Conservation (phyloP, 2,888 invertebrate genomes). For the Ormyrus rosae region DNA sequence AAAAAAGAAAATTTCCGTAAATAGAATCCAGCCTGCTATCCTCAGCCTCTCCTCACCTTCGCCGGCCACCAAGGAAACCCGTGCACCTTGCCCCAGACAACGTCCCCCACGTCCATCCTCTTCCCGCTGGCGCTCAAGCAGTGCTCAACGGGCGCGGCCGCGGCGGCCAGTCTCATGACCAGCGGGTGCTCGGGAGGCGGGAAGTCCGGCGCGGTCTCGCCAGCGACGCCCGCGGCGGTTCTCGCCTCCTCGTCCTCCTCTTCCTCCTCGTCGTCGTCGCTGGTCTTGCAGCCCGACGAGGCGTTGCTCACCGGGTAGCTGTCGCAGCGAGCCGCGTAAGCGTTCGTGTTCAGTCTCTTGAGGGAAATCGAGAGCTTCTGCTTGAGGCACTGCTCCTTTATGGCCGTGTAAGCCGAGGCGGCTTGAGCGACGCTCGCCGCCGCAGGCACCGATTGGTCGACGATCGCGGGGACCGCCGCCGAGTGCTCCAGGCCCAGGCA, state of each 20-base stretch:
- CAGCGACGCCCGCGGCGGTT: constrained; percentile 67
- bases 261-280: constrained; percentile 69
- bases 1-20: too few species aligned
- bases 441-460: constrained; percentile 69
- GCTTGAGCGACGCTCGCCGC: constrained; percentile 77
- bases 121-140: constrained; percentile 78
- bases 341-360: constrained; percentile 83
- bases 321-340: constrained; percentile 78
- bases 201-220: constrained; percentile 77
- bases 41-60: constrained; percentile 76
- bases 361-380: constrained; percentile 87
- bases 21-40: too few species aligned
- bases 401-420: constrained; percentile 77
- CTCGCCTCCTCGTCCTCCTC: constrained; percentile 32
- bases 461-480: background rate
- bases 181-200: constrained; percentile 77
- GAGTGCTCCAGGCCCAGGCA: constrained; percentile 28
- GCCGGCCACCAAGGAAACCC: constrained; percentile 96
- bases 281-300: constrained; percentile 76
- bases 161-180: constrained; percentile 77
- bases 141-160: constrained; percentile 78
- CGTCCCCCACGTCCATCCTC: constrained; percentile 83
- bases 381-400: constrained; percentile 84
- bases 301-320: constrained; percentile 73
- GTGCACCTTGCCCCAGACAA: constrained; percentile 92